These are phyloP conservation scores for Amblyteles armatorius DNA, from an alignment of 2,888 invertebrate genomes.

Conservation along the genomic window DNA sequence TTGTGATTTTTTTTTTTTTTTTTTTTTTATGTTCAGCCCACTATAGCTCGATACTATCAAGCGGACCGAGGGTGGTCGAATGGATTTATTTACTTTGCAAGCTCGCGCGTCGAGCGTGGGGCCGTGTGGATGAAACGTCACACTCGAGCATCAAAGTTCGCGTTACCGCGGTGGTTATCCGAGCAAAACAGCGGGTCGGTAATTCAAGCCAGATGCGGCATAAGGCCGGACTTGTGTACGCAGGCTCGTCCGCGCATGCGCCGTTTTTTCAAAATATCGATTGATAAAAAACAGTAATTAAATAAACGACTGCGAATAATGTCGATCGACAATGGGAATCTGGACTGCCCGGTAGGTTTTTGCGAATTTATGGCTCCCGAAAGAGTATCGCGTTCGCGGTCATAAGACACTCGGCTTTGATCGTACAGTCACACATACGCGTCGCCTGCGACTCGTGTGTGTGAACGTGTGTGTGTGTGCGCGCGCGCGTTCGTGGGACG, in stretches of 20 bases:
- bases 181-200: slow-evolving; percentile 66
- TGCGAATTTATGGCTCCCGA: slow-evolving; percentile 24
- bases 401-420: slow-evolving; percentile 54
- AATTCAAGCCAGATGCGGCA: slow-evolving; percentile 76
- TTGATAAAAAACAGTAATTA: neutral
- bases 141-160: slow-evolving; percentile 26
- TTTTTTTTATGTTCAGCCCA: slow-evolving; percentile 8
- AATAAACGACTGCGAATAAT: slow-evolving; percentile 11
- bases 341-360: slow-evolving; percentile 12
- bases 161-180: slow-evolving; percentile 35
- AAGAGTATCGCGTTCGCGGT: slow-evolving; percentile 51
- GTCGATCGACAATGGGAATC: slow-evolving; percentile 5
- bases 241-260: neutral
- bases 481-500: slow-evolving; percentile 2
- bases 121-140: slow-evolving; percentile 27
- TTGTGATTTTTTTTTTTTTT: neutral
- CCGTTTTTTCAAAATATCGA: neutral
- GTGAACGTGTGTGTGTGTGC: slow-evolving; percentile 18
- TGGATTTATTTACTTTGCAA: slow-evolving; percentile 30
- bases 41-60: slow-evolving; percentile 2
- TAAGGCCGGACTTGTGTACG: slow-evolving; percentile 65
- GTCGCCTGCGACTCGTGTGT: slow-evolving; percentile 58
- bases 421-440: slow-evolving; percentile 48
- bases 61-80: neutral
- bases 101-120: neutral